Percentiles rank a stretch among this genome's conserved stretches.
Conservation (phyloP, 2,888 invertebrate genomes). For the Atherix ibis region DNA sequence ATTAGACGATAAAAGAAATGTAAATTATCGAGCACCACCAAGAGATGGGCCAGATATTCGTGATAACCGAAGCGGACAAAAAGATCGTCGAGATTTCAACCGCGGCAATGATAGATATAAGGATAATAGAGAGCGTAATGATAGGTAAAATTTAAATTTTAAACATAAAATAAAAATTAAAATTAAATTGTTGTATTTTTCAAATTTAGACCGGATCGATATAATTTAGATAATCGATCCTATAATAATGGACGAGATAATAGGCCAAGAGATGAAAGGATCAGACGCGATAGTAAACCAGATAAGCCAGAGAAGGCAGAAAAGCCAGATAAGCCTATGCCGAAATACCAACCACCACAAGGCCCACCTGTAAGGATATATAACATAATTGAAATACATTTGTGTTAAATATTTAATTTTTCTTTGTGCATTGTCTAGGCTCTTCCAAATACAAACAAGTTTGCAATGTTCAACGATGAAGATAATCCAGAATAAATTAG, state of each 20-base stretch:
- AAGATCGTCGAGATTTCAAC: slow-evolving; percentile 1
- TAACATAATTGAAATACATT: slow-evolving; percentile 5
- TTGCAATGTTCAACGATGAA: slow-evolving; percentile 52
- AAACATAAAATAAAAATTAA: slow-evolving; percentile 2
- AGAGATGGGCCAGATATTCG: slow-evolving; percentile 10
- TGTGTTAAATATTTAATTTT: not conserved
- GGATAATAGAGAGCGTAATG: slow-evolving; percentile 4
- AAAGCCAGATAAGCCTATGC: slow-evolving; percentile 37
- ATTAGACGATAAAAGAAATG: slow-evolving; percentile 11
- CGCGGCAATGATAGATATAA: not conserved
- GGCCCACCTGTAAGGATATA: slow-evolving; percentile 42
- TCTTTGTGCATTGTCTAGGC: slow-evolving; percentile 37
- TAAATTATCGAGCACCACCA: no score
- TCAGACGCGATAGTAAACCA: slow-evolving; percentile 25
- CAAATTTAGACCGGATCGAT: not conserved
- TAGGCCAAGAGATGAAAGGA: slow-evolving; percentile 21
- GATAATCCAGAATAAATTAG: slow-evolving; percentile 30
- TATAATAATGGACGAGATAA: not conserved
- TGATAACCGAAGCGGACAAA: slow-evolving; percentile 8
- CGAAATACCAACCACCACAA: slow-evolving; percentile 56
- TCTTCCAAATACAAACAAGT: slow-evolving; percentile 63
- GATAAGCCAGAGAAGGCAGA: no score
- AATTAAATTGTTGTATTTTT: not conserved
- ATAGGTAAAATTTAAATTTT: slow-evolving; percentile 3
- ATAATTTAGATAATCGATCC: not conserved